phyloP scores from a whole-genome alignment of 2,888 invertebrate species.

The Pyrocoelia pectoralis region DNA sequence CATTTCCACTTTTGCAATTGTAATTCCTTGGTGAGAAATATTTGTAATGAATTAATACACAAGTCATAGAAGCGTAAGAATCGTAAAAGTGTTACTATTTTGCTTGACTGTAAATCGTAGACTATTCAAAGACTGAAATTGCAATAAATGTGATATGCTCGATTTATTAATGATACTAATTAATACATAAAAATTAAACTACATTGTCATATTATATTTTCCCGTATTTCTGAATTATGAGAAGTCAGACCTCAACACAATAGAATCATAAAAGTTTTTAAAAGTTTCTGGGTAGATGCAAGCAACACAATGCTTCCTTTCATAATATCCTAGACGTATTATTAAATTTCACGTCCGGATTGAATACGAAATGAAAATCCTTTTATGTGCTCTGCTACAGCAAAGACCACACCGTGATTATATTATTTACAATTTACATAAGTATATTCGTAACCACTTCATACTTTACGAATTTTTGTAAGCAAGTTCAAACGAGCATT shows the following conservation, averaged over 20 bases:
- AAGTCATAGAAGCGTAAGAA: too few species aligned
- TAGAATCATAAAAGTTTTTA: slow-evolving; percentile 33
- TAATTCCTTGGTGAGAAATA: too few species aligned
- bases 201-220: not conserved
- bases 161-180: slow-evolving; percentile 1
- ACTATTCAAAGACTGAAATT: too few species aligned
- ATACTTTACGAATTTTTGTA: too few species aligned
- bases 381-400: slow-evolving; percentile 20
- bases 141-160: too few species aligned
- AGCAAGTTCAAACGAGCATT: not conserved
- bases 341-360: slow-evolving; percentile 34
- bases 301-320: slow-evolving; percentile 35
- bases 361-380: slow-evolving; percentile 31
- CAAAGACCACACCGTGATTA: slow-evolving; percentile 13
- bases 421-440: slow-evolving; percentile 6
- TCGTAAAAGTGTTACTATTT: too few species aligned
- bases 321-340: slow-evolving; percentile 34
- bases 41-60: too few species aligned
- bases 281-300: slow-evolving; percentile 32
- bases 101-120: too few species aligned
- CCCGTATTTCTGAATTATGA: slow-evolving; percentile 25
- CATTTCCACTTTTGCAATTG: too few species aligned
- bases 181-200: slow-evolving; percentile 1
- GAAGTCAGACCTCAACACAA: slow-evolving; percentile 24
- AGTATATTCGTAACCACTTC: not conserved